Percentiles rank a stretch among this genome's conserved stretches.
Evolutionary conservation across 1,140 invertebrate genomes (phyloP).

Genomic region (Parasteatoda tepidariorum): DNA sequence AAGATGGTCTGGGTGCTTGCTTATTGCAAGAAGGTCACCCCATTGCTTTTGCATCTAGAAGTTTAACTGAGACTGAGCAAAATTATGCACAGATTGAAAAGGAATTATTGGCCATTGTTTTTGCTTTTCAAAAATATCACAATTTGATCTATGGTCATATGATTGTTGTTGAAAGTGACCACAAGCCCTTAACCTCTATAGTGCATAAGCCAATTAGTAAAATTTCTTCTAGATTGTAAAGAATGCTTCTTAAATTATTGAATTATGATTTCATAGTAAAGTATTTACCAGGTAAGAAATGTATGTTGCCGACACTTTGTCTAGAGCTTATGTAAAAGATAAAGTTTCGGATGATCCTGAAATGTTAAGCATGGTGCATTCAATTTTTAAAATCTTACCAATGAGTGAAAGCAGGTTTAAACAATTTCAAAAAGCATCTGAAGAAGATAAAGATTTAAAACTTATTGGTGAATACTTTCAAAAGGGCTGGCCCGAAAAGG

Average conservation of each 20-base stretch:
- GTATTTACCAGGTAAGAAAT: slow-evolving; percentile 7
- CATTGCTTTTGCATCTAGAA: not conserved
- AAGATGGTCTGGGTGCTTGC: slow-evolving; percentile 13
- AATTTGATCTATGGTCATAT: slow-evolving; percentile 63
- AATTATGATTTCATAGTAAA: slow-evolving; percentile 12
- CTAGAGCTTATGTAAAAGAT: slow-evolving; percentile 4
- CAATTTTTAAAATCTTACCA: not conserved
- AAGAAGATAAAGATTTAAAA: slow-evolving; percentile 8
- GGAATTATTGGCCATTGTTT: slow-evolving; percentile 67
- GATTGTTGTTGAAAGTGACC: not conserved
- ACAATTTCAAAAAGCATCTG: not conserved
- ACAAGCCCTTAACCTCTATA: slow-evolving; percentile 20
- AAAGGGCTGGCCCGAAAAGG: slow-evolving; percentile 59
- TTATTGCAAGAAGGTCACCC: slow-evolving; percentile 19
- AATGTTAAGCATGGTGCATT: slow-evolving; percentile 19
- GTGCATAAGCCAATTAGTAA: slow-evolving; percentile 5
- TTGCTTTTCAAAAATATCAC: slow-evolving; percentile 68
- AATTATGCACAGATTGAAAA: slow-evolving; percentile 70
- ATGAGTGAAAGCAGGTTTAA: not conserved
- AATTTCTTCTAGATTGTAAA: slow-evolving; percentile 24
- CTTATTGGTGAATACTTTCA: not conserved
- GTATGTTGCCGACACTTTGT: not conserved
- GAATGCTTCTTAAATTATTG: slow-evolving; percentile 7
- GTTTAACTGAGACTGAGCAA: not conserved
- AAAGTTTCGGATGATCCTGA: slow-evolving; percentile 4